phyloP scores from a whole-genome alignment of 2,113 vertebrate species.

The Microtus montanus region DNA sequence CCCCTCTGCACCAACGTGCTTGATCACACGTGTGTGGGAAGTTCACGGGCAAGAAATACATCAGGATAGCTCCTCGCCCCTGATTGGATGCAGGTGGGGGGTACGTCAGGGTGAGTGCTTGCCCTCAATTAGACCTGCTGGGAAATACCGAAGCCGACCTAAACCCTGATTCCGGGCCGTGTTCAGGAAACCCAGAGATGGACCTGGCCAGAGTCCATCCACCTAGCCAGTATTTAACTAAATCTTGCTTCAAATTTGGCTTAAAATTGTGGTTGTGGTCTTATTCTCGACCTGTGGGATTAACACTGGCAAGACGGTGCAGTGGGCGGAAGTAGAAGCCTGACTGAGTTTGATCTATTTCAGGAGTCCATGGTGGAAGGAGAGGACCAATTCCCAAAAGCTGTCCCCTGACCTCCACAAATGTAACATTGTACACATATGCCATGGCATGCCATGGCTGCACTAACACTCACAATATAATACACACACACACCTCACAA shows the following conservation, averaged over 20 bases:
- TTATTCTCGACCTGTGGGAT: not conserved
- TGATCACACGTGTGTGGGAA: not conserved
- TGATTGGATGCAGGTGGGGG: not conserved
- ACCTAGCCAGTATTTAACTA: not conserved
- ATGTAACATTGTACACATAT: not conserved
- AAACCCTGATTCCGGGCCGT: not conserved
- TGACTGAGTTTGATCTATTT: no score
- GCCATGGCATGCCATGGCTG: not conserved
- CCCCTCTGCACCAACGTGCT: fast-evolving
- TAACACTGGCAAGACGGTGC: not conserved
- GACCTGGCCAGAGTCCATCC: not conserved
- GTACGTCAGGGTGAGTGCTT: no score
- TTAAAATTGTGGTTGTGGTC: not conserved
- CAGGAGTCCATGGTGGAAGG: not conserved
- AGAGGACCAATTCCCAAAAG: not conserved
- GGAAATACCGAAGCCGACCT: not conserved
- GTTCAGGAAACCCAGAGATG: not conserved
- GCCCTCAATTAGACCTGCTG: not conserved
- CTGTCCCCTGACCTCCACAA: not conserved
- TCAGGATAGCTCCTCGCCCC: not conserved
- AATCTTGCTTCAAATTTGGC: not conserved
- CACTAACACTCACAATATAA: not conserved
- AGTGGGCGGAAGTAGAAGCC: not conserved
- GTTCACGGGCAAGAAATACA: not conserved
- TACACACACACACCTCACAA: not conserved